These are phyloP conservation scores for Delia radicum DNA, from an alignment of 1,140 invertebrate genomes.

Conservation along the genomic window DNA sequence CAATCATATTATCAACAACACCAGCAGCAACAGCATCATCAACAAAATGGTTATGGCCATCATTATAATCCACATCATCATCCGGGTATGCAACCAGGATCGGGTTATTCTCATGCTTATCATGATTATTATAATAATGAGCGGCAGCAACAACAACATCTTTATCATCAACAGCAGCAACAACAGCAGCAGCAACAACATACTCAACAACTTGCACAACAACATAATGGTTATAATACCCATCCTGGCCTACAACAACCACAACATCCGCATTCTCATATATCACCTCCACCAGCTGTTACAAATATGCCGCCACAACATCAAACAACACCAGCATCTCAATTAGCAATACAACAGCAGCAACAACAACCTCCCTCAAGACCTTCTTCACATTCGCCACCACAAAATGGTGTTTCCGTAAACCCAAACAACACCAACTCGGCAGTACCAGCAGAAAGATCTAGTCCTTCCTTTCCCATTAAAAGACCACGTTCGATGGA, in stretches of 20 bases:
- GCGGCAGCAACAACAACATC: slow-evolving; percentile 40
- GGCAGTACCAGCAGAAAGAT: background rate
- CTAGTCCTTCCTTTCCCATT: background rate
- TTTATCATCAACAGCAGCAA: slow-evolving; percentile 35
- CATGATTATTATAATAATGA: slow-evolving; percentile 45
- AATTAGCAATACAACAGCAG: background rate
- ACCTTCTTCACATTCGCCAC: slow-evolving; percentile 25
- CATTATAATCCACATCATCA: slow-evolving; percentile 33
- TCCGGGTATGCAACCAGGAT: background rate
- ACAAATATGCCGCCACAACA: background rate
- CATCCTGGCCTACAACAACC: slow-evolving; percentile 6
- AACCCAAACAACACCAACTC: no score
- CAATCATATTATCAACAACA: background rate
- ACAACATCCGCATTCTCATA: background rate
- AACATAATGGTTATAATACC: background rate
- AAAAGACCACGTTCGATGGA: slow-evolving; percentile 12
- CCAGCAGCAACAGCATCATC: background rate
- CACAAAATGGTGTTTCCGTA: background rate
- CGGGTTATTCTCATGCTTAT: slow-evolving; percentile 36
- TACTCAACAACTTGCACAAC: background rate
- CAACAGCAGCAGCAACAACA: slow-evolving; percentile 27
- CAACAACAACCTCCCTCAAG: background rate
- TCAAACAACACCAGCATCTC: background rate
- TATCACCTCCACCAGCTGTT: background rate
- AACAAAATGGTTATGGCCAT: slow-evolving; percentile 32